These are phyloP conservation scores for Thumatha senex DNA, from an alignment of 2,888 invertebrate species.

Conservation along the genomic window DNA sequence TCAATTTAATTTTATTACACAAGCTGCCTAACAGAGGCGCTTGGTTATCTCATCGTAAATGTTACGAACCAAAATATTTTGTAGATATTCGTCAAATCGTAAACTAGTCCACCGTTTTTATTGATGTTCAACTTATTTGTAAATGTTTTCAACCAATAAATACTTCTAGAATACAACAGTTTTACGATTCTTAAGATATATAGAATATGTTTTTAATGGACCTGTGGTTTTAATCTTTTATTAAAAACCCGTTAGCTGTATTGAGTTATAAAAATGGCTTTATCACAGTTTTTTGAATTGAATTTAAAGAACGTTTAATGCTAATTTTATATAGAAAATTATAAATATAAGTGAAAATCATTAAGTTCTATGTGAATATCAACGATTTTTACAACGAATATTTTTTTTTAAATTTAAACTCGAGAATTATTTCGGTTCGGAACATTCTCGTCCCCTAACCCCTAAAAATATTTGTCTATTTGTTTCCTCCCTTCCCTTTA, in stretches of 20 bases:
- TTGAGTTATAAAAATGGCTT: slow-evolving; percentile 29
- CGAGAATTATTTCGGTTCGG: too few species aligned
- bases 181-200: slow-evolving; percentile 46
- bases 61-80: slow-evolving; percentile 39
- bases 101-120: slow-evolving; percentile 58
- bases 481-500: too few species aligned
- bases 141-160: slow-evolving; percentile 55
- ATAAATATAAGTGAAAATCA: too few species aligned
- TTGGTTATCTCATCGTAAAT: slow-evolving; percentile 41
- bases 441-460: too few species aligned
- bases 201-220: slow-evolving; percentile 48
- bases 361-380: too few species aligned
- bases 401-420: too few species aligned
- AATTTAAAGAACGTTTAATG: slow-evolving; percentile 31
- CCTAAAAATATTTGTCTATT: too few species aligned
- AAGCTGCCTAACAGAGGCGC: slow-evolving; percentile 30
- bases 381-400: too few species aligned
- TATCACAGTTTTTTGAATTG: slow-evolving; percentile 21
- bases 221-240: slow-evolving; percentile 45
- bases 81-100: slow-evolving; percentile 56
- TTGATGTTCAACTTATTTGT: slow-evolving; percentile 58
- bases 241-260: slow-evolving; percentile 35
- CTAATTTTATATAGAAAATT: slow-evolving; percentile 6
- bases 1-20: slow-evolving; percentile 42
- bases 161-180: slow-evolving; percentile 39